A percentile compares a stretch with the other conserved stretches of the same genome.
phyloP scores from a whole-genome alignment of 2,113 vertebrate genomes.

The Hiodon tergisus region DNA sequence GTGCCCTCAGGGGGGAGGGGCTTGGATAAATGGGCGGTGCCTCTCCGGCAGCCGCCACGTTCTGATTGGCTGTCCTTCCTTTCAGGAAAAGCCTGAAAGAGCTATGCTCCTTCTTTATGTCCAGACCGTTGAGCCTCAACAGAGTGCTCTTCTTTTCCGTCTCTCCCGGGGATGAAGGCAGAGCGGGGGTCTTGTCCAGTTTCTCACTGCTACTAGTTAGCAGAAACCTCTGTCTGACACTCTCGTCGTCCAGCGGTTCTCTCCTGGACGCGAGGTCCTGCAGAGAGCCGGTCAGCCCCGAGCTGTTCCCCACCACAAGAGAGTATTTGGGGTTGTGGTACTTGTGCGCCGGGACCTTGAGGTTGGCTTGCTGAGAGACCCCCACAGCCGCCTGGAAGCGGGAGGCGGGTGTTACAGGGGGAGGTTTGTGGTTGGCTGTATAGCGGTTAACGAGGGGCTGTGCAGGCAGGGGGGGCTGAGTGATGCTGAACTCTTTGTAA shows the following conservation, averaged over 20 bases:
- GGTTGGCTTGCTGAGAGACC: constrained; percentile 39
- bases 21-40: constrained; percentile 35
- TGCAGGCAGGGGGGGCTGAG: constrained; percentile 45
- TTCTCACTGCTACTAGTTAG: constrained; percentile 11
- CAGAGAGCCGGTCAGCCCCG: constrained; percentile 49
- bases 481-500: constrained; percentile 69
- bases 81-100: constrained; percentile 59
- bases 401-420: constrained; percentile 44
- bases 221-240: constrained; percentile 27
- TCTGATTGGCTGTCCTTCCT: constrained; percentile 37
- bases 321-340: constrained; percentile 92
- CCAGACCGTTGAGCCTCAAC: constrained; percentile 29
- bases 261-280: constrained; percentile 50
- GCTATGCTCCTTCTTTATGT: constrained; percentile 49
- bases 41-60: constrained; percentile 39
- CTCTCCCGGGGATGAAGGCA: constrained; percentile 17
- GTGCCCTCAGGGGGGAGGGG: constrained; percentile 5
- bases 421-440: constrained; percentile 41
- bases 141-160: constrained; percentile 26
- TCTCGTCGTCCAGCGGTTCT: constrained; percentile 19
- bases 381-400: constrained; percentile 57
- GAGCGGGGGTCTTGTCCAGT: not conserved
- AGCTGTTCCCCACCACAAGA: constrained; percentile 71
- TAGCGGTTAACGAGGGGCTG: constrained; percentile 32
- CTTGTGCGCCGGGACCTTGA: constrained; percentile 81